Base-by-base conservation (phyloP, 1,140 invertebrate genomes). In the Hycleus cichorii region DNA sequence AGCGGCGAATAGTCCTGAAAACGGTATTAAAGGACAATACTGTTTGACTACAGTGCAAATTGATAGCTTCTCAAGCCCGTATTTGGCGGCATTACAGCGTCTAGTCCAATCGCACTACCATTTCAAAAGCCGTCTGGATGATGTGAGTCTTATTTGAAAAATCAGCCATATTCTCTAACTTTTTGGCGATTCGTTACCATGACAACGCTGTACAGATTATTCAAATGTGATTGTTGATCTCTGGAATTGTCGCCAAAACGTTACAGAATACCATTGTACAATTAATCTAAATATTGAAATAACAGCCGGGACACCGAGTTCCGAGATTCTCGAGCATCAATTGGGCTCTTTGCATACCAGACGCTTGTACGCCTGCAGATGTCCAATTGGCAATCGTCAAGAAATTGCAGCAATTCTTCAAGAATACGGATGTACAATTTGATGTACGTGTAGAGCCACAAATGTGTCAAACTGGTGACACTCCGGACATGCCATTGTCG, bases 261-360 rank as follows among this genome's bases (percentile, higher is more conserved):
- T 18, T 18, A 1, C 18, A 18, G 18, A 18, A 18, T 18, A 18
- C 18, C 18, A 18, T 1, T 18, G 18, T 18, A 18, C 18, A 18
- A 18, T 18, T 18, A 18, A 18, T 18, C 18, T 18, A 18, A 18
- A 18, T 18, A 18, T 18, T 10, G 4, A 10, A n/a, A 42, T 40
- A 8, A 10, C 70, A 85, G 82, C 80, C 81, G 62, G 83, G 82
- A 11, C 83, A 85, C 65, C 69, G 82, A 39, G 78, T 84, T 0
- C 83, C 83, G 0, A 69, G 79, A 44, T 82, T 80, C 64, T 82
- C 81, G 10, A 81, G 76, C 39, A 76, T 83, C 8, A 75, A 83
- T 50, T 85, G 82, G 82, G 83, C 78, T 1, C 66, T 84, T 2
- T 85, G 83, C 60, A 76, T 83, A 3, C 83, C 83, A 7, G 75